These are phyloP conservation scores for Phrynosoma blainvillii DNA, from an alignment of 2,113 vertebrate genomes.

Conservation along the genomic window DNA sequence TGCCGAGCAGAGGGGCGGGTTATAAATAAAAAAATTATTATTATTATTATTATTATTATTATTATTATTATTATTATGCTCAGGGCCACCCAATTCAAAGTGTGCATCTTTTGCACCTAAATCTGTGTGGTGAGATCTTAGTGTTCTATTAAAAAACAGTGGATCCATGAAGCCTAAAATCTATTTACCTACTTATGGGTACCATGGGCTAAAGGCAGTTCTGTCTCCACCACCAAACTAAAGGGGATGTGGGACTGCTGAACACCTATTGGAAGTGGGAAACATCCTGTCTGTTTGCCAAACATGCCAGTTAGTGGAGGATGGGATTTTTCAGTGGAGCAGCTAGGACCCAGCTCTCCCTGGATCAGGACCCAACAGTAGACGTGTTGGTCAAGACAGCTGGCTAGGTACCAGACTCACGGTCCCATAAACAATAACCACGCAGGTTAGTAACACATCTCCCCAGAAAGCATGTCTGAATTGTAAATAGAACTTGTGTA, in stretches of 20 bases:
- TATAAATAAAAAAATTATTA: no score
- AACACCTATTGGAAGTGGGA: not conserved
- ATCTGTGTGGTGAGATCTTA: no score
- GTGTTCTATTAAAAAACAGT: no score
- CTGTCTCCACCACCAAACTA: not conserved
- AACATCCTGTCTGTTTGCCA: not conserved
- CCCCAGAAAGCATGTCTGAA: not conserved
- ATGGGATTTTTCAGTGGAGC: not conserved
- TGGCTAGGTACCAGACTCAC: not conserved
- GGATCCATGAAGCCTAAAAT: no score
- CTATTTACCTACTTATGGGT: no score
- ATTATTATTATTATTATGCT: no score
- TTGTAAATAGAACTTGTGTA: not conserved
- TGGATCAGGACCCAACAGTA: not conserved
- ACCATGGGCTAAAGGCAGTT: not conserved
- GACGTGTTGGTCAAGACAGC: not conserved
- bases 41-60: no score
- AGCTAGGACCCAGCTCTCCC: not conserved
- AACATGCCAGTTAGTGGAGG: not conserved
- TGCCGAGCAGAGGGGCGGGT: no score
- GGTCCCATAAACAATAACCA: no score
- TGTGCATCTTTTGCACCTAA: no score
- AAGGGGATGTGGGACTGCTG: not conserved
- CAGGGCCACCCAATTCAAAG: no score
- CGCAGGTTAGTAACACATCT: no score